These are phyloP conservation scores for Bugulina stolonifera DNA, from an alignment of 2,888 invertebrate species.

Conservation along the genomic window DNA sequence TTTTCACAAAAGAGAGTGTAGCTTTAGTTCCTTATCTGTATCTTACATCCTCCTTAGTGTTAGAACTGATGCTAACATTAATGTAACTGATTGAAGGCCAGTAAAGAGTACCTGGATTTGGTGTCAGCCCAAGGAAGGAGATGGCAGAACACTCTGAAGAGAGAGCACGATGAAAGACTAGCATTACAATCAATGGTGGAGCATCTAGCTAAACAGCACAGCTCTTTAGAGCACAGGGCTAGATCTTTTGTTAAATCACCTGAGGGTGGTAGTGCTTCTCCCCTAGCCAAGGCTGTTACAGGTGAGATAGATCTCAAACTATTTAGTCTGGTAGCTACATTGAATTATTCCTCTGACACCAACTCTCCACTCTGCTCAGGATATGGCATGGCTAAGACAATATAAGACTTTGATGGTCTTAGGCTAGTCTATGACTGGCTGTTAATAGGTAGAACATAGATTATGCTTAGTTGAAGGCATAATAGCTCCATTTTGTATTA, in stretches of 20 bases:
- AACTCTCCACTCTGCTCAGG: no score
- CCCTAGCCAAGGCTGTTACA: background rate
- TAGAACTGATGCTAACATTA: conserved; percentile 93
- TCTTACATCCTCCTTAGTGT: conserved; percentile 90
- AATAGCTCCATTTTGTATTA: no score
- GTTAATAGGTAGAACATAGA: no score
- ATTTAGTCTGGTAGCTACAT: no score
- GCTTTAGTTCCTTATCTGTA: no score
- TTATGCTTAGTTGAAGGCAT: no score
- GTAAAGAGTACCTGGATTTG: conserved; percentile 81
- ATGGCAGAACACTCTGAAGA: conserved; percentile 84
- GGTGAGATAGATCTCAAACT: background rate
- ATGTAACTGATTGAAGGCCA: conserved; percentile 71
- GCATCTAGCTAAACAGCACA: conserved; percentile 92
- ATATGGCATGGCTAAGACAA: no score
- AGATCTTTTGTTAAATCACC: conserved; percentile 30
- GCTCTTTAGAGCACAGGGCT: conserved; percentile 74
- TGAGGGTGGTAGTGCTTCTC: background rate
- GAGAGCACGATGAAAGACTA: conserved; percentile 88
- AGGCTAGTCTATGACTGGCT: no score
- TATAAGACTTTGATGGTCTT: no score
- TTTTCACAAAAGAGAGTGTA: no score
- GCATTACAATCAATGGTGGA: conserved; percentile 81
- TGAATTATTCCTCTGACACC: no score
- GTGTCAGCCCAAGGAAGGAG: conserved; percentile 84